A percentile compares a stretch with the other conserved stretches of the same genome.
Evolutionary conservation across 1,140 invertebrate species (phyloP).

Genomic region (Saccostrea glomerata): DNA sequence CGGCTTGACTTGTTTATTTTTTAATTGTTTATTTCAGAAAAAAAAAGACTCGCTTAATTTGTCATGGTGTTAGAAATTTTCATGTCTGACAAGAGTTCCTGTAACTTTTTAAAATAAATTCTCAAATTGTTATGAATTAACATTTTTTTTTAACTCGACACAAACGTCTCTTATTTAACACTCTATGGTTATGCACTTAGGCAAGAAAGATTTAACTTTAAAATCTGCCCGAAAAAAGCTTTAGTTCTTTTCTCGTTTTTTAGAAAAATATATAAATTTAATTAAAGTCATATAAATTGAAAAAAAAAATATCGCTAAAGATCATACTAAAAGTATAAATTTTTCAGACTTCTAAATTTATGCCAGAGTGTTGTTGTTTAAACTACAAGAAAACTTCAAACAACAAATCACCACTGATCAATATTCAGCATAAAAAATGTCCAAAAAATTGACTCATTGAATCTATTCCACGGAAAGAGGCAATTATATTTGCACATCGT

Average conservation of each 20-base stretch:
- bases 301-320: no score
- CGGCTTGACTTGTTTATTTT: no score
- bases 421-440: neutral
- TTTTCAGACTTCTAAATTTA: neutral
- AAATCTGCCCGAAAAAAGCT: neutral
- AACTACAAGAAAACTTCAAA: neutral
- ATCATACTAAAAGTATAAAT: no score
- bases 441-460: neutral
- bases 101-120: no score
- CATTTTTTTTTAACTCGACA: neutral
- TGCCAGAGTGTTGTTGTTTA: neutral
- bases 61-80: no score
- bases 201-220: neutral
- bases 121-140: neutral
- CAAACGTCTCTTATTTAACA: neutral
- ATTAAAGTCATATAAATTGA: no score
- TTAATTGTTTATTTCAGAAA: no score
- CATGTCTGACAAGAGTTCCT: no score
- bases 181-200: no score
- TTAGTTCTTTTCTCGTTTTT: no score
- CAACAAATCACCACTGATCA: neutral
- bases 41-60: no score
- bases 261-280: no score
- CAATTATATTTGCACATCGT: neutral
- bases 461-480: neutral